These are phyloP conservation scores for Gambelia wislizenii DNA, from an alignment of 2,797 vertebrate genomes.

Conservation along the genomic window DNA sequence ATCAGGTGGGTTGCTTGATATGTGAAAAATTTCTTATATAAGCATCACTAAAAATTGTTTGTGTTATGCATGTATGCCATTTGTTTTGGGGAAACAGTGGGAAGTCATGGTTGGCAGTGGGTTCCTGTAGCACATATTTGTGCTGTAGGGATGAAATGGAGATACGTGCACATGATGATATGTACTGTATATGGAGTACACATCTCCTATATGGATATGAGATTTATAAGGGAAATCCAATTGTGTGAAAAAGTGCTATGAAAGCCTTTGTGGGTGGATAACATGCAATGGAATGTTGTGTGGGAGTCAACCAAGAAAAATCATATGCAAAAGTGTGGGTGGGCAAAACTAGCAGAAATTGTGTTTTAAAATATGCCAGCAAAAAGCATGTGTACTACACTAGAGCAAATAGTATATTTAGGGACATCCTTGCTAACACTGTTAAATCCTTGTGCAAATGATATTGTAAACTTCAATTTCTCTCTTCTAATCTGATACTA, in stretches of 20 bases:
- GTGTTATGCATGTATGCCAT: background rate
- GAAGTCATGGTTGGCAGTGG: background rate
- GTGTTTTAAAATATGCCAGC: background rate
- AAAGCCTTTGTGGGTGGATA: slow-evolving; percentile 14
- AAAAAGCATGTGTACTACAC: background rate
- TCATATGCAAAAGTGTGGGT: slow-evolving; percentile 21
- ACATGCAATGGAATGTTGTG: slow-evolving; percentile 15
- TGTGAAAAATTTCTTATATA: background rate
- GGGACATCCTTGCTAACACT: background rate
- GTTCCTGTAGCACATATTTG: background rate
- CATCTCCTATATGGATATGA: background rate
- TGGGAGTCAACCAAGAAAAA: slow-evolving; percentile 18
- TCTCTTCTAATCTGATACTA: background rate
- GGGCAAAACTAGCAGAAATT: background rate
- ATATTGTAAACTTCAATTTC: background rate
- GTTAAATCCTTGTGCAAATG: background rate
- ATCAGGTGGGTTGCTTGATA: background rate
- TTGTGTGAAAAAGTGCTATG: background rate
- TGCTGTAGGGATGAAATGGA: background rate
- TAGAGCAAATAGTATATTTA: background rate
- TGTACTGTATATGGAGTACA: background rate
- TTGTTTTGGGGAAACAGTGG: too few species aligned
- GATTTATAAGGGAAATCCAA: background rate
- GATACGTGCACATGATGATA: background rate
- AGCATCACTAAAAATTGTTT: background rate